Percentiles rank a stretch among this genome's conserved stretches.
Evolutionary conservation across 2,113 vertebrate genomes (phyloP).

Genomic region (Triplophysa siluroides): DNA sequence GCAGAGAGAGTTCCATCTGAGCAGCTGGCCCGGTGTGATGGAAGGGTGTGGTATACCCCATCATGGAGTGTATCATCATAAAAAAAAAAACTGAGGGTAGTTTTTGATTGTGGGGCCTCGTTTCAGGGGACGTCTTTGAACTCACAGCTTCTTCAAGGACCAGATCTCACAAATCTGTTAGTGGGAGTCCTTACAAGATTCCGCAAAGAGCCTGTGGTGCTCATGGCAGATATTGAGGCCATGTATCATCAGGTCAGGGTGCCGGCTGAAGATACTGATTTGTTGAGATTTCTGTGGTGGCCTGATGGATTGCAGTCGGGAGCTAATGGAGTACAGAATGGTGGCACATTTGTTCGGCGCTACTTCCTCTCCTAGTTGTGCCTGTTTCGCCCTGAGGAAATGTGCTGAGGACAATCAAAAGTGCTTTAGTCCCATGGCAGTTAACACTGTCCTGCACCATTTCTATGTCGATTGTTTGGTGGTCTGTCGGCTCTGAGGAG

Average conservation of each 20-base stretch:
- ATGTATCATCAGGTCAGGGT: slow-evolving; percentile 12
- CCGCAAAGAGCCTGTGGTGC: slow-evolving; percentile 27
- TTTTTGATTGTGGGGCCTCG: slow-evolving; percentile 30
- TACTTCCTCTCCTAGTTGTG: slow-evolving; percentile 34
- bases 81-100: neutral
- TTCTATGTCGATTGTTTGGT: slow-evolving; percentile 28
- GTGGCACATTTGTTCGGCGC: slow-evolving; percentile 35
- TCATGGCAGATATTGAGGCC: slow-evolving; percentile 26
- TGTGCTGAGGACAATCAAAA: slow-evolving; percentile 16
- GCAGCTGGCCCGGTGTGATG: neutral
- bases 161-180: slow-evolving; percentile 2
- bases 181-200: slow-evolving; percentile 42
- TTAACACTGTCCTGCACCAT: neutral
- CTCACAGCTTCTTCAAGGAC: slow-evolving; percentile 30
- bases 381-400: too few species aligned
- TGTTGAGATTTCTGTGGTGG: slow-evolving; percentile 49
- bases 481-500: neutral
- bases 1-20: neutral
- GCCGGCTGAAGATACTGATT: slow-evolving; percentile 11
- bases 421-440: neutral
- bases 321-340: slow-evolving; percentile 35
- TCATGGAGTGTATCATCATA: slow-evolving; percentile 5
- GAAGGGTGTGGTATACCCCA: neutral
- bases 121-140: slow-evolving; percentile 40
- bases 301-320: slow-evolving; percentile 23